Evolutionary conservation across 1,140 invertebrate species (phyloP).

Genomic region (Drosophila persimilis): DNA sequence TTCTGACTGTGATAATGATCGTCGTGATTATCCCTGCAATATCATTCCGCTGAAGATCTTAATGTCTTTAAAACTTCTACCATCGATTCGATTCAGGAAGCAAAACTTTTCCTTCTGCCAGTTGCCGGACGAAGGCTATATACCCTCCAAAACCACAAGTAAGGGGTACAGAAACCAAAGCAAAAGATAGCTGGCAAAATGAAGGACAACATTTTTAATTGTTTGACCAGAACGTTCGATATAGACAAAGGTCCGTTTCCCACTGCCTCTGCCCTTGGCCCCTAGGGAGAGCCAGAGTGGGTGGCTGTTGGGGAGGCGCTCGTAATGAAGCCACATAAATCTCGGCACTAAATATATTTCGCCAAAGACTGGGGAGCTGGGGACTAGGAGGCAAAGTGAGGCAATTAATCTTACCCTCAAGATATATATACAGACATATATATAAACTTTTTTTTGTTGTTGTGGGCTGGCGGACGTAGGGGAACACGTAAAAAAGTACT

Average conservation of each 20-base stretch:
- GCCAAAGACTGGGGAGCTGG: conserved; percentile 42
- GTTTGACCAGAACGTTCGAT: conserved; percentile 54
- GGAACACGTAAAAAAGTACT: conserved; percentile 55
- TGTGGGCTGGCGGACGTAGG: conserved; percentile 3
- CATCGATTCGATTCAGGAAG: too few species aligned
- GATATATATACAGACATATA: conserved; percentile 24
- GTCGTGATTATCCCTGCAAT: too few species aligned
- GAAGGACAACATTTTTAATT: conserved; percentile 65
- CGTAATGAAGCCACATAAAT: conserved; percentile 78
- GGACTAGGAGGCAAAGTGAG: conserved; percentile 35
- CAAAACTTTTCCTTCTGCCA: too few species aligned
- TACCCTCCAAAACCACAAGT: too few species aligned
- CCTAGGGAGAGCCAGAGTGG: neutral
- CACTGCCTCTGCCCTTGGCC: neutral
- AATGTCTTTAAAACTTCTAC: too few species aligned
- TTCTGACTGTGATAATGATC: too few species aligned
- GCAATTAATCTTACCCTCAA: conserved; percentile 68
- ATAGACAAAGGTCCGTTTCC: conserved; percentile 8
- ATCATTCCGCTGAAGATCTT: too few species aligned
- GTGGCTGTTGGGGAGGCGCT: conserved; percentile 6
- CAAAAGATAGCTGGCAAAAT: neutral
- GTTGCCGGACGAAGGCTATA: too few species aligned
- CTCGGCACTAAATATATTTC: conserved; percentile 78
- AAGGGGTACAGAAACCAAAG: neutral
- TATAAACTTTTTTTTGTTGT: conserved; percentile 20